Conservation (phyloP, 2,888 invertebrate genomes). For the Bembecia ichneumoniformis region DNA sequence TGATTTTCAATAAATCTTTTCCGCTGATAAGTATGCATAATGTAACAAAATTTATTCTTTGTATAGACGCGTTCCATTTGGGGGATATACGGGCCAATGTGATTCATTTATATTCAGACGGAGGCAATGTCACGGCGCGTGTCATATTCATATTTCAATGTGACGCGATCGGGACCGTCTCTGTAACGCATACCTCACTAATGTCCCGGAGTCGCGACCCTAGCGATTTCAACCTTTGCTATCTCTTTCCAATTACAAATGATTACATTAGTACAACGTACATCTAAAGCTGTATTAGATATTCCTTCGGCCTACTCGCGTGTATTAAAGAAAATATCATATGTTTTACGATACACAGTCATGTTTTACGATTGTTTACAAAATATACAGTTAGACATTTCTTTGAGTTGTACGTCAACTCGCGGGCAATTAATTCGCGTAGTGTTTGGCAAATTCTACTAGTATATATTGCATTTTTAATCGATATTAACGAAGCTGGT, state of each 20-base stretch:
- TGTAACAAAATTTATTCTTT: not conserved
- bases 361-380: too few species aligned
- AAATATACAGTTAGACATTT: too few species aligned
- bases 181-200: conserved; percentile 8
- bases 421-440: too few species aligned
- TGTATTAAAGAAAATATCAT: too few species aligned
- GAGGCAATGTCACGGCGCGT: conserved; percentile 16
- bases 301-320: too few species aligned
- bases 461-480: too few species aligned
- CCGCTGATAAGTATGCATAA: not conserved
- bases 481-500: too few species aligned
- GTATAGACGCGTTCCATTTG: not conserved
- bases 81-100: conserved; percentile 13
- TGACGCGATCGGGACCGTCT: conserved; percentile 17
- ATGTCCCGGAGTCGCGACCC: conserved; percentile 8
- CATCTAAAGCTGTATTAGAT: too few species aligned
- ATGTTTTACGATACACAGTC: too few species aligned
- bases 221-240: conserved; percentile 1
- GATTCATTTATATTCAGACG: conserved; percentile 33
- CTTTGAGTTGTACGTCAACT: too few species aligned
- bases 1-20: conserved; percentile 2
- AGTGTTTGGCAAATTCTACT: too few species aligned
- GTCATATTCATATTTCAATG: conserved; percentile 32
- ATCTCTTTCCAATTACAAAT: not conserved
- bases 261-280: too few species aligned